These are phyloP conservation scores for Gymnodraco acuticeps DNA, from an alignment of 2,797 vertebrate species.

Conservation along the genomic window DNA sequence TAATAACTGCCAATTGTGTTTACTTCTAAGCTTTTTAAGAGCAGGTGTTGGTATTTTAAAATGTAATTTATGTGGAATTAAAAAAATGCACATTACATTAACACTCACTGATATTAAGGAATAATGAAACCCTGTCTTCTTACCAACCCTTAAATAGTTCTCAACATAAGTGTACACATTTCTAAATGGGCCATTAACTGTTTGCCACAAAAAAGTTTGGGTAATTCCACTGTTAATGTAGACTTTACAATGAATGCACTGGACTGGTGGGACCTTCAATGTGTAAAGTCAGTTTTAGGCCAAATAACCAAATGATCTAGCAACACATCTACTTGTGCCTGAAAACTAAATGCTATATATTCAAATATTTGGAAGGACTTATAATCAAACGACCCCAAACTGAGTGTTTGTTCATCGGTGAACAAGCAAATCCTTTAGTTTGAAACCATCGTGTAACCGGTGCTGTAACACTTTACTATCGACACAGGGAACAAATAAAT, in stretches of 20 bases:
- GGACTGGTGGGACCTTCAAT: too few species aligned
- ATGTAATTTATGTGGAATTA: too few species aligned
- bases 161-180: too few species aligned
- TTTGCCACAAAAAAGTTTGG: too few species aligned
- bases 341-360: slow-evolving; percentile 47
- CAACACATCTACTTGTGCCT: not conserved
- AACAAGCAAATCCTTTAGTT: slow-evolving; percentile 1
- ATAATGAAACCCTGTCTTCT: slow-evolving; percentile 5
- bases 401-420: not conserved
- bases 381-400: not conserved
- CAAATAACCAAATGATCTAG: not conserved
- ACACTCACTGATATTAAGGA: slow-evolving; percentile 17
- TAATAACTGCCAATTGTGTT: too few species aligned
- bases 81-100: not conserved
- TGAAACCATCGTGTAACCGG: slow-evolving; percentile 9
- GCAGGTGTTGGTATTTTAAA: too few species aligned
- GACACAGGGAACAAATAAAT: slow-evolving; percentile 17
- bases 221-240: too few species aligned
- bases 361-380: slow-evolving; percentile 43
- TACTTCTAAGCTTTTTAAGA: too few species aligned
- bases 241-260: too few species aligned
- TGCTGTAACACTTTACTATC: slow-evolving; percentile 55
- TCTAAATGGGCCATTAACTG: too few species aligned
- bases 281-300: slow-evolving; percentile 8
- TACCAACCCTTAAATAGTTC: too few species aligned